Percentiles rank a stretch among this genome's conserved stretches.
These are phyloP conservation scores for Neoscelio sp. DNA, from an alignment of 2,888 invertebrate species.

Conservation along the genomic window DNA sequence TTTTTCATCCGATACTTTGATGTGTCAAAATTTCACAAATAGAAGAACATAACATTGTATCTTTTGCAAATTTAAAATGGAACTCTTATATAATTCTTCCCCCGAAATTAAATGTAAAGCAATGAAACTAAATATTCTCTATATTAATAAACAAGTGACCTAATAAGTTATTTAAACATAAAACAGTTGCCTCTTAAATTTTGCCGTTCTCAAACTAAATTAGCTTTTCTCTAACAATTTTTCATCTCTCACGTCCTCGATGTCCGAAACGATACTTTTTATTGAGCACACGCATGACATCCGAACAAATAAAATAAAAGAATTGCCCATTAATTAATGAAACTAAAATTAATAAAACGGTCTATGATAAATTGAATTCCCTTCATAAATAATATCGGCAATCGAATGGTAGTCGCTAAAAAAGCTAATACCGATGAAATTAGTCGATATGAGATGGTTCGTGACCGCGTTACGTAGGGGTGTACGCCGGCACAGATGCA, in stretches of 20 bases:
- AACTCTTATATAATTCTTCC: too few species aligned
- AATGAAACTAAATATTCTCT: too few species aligned
- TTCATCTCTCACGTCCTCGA: conserved; percentile 19
- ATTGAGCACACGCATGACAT: conserved; percentile 14
- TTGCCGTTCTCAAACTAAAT: too few species aligned
- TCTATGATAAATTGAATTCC: conserved; percentile 55
- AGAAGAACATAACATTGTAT: too few species aligned
- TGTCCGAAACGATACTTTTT: conserved; percentile 39
- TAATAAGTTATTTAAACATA: too few species aligned
- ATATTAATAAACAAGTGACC: too few species aligned
- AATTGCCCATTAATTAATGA: conserved; percentile 49
- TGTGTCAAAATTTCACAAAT: too few species aligned
- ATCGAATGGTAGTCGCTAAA: conserved; percentile 68
- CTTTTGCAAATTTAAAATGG: too few species aligned
- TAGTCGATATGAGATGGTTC: conserved; percentile 74
- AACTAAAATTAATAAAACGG: conserved; percentile 59
- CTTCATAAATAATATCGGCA: conserved; percentile 60
- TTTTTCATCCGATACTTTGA: too few species aligned
- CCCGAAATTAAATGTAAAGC: too few species aligned
- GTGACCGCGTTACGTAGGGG: conserved; percentile 76
- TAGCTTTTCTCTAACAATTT: conserved; percentile 27
- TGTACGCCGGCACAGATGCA: conserved; percentile 78
- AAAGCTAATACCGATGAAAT: conserved; percentile 80
- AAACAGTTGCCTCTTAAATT: too few species aligned
- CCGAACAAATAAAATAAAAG: neutral